These are phyloP conservation scores for Scophthalmus maximus DNA, from an alignment of 2,113 vertebrate species.

Conservation along the genomic window DNA sequence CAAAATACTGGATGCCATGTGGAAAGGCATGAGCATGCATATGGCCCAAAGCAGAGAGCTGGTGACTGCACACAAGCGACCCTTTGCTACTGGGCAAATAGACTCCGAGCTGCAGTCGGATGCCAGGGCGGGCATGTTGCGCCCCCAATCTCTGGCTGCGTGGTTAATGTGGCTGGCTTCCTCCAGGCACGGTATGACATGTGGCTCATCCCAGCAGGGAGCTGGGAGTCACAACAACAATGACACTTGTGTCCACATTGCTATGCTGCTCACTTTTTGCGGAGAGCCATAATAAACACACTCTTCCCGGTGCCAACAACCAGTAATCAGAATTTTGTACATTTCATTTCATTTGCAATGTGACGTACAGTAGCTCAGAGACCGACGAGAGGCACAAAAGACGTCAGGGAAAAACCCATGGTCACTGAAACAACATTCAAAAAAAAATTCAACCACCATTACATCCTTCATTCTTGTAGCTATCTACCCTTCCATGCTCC, in stretches of 20 bases:
- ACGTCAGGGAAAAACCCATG: conserved; percentile 26
- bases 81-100: conserved; percentile 54
- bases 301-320: background rate
- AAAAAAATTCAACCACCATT: conserved; percentile 31
- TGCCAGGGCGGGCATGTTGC: conserved; percentile 57
- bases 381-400: background rate
- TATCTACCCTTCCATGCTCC: conserved; percentile 31
- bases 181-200: conserved; percentile 54
- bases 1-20: conserved; percentile 5
- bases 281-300: conserved; percentile 26
- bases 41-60: conserved; percentile 21
- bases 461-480: conserved; percentile 47
- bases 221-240: conserved; percentile 52
- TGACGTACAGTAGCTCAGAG: conserved; percentile 16
- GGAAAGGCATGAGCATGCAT: conserved; percentile 29
- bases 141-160: conserved; percentile 42
- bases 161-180: conserved; percentile 59
- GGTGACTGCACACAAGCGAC: conserved; percentile 39
- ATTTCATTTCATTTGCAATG: conserved; percentile 9
- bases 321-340: no score
- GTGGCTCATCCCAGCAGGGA: conserved; percentile 59
- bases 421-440: conserved; percentile 28
- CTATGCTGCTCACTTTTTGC: conserved; percentile 48
- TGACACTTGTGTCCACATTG: conserved; percentile 58
- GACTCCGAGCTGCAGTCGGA: conserved; percentile 35